Evolutionary conservation across 2,888 invertebrate species (phyloP).

Genomic region (Tromatobia lineatoria): DNA sequence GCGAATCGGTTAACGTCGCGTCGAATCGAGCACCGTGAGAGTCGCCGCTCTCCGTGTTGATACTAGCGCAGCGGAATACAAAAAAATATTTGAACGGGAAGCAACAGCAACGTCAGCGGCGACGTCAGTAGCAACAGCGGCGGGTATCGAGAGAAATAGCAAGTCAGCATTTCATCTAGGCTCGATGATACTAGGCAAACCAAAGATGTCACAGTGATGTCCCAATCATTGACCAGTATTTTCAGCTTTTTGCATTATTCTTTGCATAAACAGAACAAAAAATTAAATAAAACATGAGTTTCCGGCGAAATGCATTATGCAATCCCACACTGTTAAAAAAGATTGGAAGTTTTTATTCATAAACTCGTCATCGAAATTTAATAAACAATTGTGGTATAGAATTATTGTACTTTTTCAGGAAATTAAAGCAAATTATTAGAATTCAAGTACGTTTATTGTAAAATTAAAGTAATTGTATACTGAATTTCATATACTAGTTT

Average conservation of each 20-base stretch:
- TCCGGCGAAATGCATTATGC: too few relatives aligned
- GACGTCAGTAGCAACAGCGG: background rate
- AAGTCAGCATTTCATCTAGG: background rate
- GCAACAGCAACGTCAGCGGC: background rate
- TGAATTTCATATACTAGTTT: too few relatives aligned
- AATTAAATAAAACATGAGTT: too few relatives aligned
- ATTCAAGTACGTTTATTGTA: too few relatives aligned
- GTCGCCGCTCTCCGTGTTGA: background rate
- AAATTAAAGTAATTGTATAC: too few relatives aligned
- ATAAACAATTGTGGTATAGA: too few relatives aligned
- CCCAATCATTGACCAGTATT: background rate
- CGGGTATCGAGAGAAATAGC: constrained; percentile 21
- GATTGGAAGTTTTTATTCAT: too few relatives aligned
- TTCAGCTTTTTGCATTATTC: background rate
- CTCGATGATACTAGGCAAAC: background rate
- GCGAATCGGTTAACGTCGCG: constrained; percentile 25
- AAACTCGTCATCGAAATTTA: too few relatives aligned
- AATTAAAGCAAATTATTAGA: too few relatives aligned
- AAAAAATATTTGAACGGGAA: background rate
- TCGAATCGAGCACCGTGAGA: constrained; percentile 50
- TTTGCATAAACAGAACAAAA: too few relatives aligned
- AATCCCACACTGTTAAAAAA: too few relatives aligned
- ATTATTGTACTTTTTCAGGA: too few relatives aligned
- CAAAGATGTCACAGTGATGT: background rate
- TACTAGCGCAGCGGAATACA: background rate